Conservation (phyloP, 1,140 invertebrate genomes). For the Pentalonia nigronervosa region DNA sequence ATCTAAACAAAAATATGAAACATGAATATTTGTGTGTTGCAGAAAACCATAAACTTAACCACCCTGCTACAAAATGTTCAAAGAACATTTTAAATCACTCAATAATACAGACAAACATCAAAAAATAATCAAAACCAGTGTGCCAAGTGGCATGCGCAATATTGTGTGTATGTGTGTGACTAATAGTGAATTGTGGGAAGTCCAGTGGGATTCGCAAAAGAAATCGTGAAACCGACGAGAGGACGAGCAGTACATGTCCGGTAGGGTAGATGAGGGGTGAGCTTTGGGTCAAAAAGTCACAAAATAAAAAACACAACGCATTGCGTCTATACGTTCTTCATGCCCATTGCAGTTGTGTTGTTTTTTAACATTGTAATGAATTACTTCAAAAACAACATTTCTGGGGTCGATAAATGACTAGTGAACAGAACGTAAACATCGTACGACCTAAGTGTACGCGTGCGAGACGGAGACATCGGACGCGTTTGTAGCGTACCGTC, state of each 20-base stretch:
- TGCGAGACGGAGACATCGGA: no score
- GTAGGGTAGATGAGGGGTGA: not conserved
- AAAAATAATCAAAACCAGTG: not conserved
- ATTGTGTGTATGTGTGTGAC: not conserved
- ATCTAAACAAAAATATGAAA: not conserved
- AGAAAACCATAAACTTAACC: not conserved
- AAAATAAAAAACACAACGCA: no score
- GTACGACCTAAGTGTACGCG: not conserved
- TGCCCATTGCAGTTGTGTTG: not conserved
- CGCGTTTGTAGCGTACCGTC: not conserved
- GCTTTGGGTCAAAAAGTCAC: no score
- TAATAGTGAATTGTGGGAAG: not conserved
- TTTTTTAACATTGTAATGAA: no score
- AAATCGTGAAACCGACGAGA: no score
- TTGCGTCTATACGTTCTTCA: not conserved
- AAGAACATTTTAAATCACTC: not conserved
- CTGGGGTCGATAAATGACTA: not conserved
- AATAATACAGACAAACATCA: not conserved
- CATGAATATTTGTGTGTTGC: not conserved
- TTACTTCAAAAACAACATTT: not conserved
- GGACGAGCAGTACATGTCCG: not conserved
- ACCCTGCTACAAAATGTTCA: not conserved
- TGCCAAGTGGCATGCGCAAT: not conserved
- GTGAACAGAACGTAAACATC: not conserved
- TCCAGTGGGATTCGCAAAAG: not conserved